Conservation (phyloP, 2,888 invertebrate species). For the Agelastica alni region DNA sequence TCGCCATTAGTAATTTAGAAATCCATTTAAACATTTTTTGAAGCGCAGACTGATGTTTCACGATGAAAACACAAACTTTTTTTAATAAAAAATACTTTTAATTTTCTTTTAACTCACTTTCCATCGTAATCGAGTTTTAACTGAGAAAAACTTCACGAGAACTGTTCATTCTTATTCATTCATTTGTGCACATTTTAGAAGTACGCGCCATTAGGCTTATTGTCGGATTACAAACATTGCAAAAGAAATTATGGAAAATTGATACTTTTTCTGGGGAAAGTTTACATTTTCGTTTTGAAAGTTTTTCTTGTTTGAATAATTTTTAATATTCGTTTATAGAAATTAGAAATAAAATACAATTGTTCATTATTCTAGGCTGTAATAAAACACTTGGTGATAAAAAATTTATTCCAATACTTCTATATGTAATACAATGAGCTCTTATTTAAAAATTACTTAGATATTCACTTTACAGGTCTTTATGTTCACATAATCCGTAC, state of each 20-base stretch:
- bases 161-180: conserved; percentile 41
- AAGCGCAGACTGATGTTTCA: conserved; percentile 32
- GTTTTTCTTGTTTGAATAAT: conserved; percentile 11
- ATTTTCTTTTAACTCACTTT: conserved; percentile 51
- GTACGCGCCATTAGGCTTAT: conserved; percentile 36
- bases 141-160: conserved; percentile 43
- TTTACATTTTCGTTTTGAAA: conserved; percentile 12
- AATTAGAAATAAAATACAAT: no score
- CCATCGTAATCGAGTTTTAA: conserved; percentile 50
- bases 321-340: conserved; percentile 4
- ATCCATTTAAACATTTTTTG: conserved; percentile 23
- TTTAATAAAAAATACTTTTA: conserved; percentile 50
- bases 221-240: conserved; percentile 32
- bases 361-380: no score
- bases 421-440: no score
- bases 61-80: conserved; percentile 47
- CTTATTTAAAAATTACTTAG: no score
- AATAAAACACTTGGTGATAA: no score
- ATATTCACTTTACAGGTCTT: no score
- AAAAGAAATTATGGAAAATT: conserved; percentile 26
- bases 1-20: neutral
- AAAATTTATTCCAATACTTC: no score
- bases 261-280: conserved; percentile 15
- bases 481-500: no score
- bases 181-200: conserved; percentile 35